phyloP scores from a whole-genome alignment of 53 echinoderm and acorn worm species.

The Hippasteria phrygiana region DNA sequence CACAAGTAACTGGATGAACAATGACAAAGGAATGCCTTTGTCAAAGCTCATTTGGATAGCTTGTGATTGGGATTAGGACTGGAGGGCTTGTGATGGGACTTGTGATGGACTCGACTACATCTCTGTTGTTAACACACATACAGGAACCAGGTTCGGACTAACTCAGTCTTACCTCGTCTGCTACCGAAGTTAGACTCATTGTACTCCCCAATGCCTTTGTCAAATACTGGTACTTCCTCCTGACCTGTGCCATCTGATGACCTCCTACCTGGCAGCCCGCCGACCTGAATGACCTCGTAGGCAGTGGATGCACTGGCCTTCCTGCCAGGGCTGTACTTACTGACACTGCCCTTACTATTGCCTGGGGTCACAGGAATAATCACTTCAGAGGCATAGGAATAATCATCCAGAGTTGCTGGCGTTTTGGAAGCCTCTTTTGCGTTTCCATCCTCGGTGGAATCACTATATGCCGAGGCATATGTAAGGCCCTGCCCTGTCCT shows the following conservation, averaged over 20 bases:
- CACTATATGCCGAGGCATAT: slow-evolving; percentile 17
- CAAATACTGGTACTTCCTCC: slow-evolving; percentile 41
- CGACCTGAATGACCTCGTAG: slow-evolving; percentile 45
- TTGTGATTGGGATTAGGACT: too few species aligned
- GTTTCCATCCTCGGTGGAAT: neutral
- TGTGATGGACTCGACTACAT: too few species aligned
- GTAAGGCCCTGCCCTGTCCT: slow-evolving; percentile 7
- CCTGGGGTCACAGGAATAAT: slow-evolving; percentile 18
- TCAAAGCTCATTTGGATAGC: too few species aligned
- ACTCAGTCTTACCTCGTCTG: neutral
- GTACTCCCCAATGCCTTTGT: neutral
- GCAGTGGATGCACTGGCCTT: neutral
- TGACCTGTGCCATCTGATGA: slow-evolving; percentile 4
- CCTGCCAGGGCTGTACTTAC: neutral
- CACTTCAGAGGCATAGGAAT: slow-evolving; percentile 47
- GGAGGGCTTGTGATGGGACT: too few species aligned
- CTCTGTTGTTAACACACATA: neutral
- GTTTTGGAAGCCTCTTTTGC: slow-evolving; percentile 1
- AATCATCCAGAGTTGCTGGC: neutral
- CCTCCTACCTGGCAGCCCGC: neutral
- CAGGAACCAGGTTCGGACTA: neutral
- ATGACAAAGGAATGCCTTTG: too few species aligned
- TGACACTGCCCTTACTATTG: slow-evolving; percentile 9
- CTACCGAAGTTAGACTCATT: neutral
- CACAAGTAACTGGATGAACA: too few species aligned